phyloP scores from a whole-genome alignment of 2,888 invertebrate genomes.

The Eristalis tenax region DNA sequence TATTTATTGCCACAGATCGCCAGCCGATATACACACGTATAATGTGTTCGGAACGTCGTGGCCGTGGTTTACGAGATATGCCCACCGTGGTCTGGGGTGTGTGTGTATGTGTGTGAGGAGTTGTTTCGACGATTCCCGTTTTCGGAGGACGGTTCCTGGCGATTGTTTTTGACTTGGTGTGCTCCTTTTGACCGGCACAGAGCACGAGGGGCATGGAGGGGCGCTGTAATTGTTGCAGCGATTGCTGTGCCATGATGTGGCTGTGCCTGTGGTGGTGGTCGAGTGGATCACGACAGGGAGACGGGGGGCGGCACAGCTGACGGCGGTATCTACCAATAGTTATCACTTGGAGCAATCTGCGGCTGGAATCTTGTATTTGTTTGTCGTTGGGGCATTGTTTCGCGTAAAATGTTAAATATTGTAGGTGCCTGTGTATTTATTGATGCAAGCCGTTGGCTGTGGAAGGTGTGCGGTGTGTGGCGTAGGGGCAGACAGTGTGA shows the following conservation, averaged over 20 bases:
- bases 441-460: slow-evolving; percentile 28
- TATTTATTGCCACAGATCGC: slow-evolving; percentile 82
- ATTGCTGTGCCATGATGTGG: slow-evolving; percentile 23
- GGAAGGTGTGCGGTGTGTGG: not conserved
- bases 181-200: slow-evolving; percentile 48
- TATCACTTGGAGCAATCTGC: slow-evolving; percentile 69
- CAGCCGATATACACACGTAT: slow-evolving; percentile 81
- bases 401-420: slow-evolving; percentile 68
- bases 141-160: slow-evolving; percentile 62
- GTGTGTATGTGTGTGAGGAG: slow-evolving; percentile 38
- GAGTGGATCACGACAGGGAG: slow-evolving; percentile 17
- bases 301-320: slow-evolving; percentile 26
- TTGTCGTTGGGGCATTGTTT: slow-evolving; percentile 71
- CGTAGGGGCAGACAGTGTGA: not conserved
- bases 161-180: slow-evolving; percentile 59
- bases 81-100: slow-evolving; percentile 24
- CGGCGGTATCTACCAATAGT: slow-evolving; percentile 62
- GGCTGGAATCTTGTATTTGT: slow-evolving; percentile 71
- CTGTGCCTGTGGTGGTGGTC: slow-evolving; percentile 19
- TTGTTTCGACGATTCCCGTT: slow-evolving; percentile 39
- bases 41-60: slow-evolving; percentile 75
- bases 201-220: slow-evolving; percentile 44
- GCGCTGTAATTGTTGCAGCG: slow-evolving; percentile 73
- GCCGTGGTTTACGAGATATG: slow-evolving; percentile 71
- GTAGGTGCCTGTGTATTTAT: slow-evolving; percentile 52